Base-by-base conservation (phyloP, 2,888 invertebrate genomes). In the Metopia argyrocephala region DNA sequence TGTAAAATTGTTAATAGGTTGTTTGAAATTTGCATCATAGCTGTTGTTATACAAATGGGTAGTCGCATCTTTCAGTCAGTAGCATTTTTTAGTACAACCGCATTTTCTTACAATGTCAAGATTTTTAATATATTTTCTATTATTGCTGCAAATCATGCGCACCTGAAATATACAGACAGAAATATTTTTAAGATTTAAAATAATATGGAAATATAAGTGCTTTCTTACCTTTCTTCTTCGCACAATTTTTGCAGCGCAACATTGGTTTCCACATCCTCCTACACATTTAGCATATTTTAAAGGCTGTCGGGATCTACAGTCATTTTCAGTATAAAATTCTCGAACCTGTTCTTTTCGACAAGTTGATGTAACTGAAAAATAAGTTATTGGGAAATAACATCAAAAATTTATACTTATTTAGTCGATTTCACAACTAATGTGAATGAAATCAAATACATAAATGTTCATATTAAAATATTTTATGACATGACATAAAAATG, bases 101-200 rank as follows among this genome's bases (percentile, higher is more conserved):
- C 98, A 98, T 91, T 98, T 98, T 90, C 98, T 95, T 89, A 98
- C 97, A 90, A 98, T 96, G 89, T 98, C 98, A 88, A 98, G 94
- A 85, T 98, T 97, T 93, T 97, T 97, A 91, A 97, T 96, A 93
- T 97, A 98, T 82, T 96, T 95, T 76, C 96, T 95, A 84, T 98
- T 97, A 90, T 98, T 96, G 84, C 94, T 93, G 92, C 98, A 99
- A 86, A 97, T 94, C 86, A 99, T 93, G 85, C 97, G 95, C 84
- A 96, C 94, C 95, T 95, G 91, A 3, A 91, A 86, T 69, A 25
- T 54, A 73, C 27, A 66, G 59, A 45, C 6, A 59, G 66, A 7
- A 64, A 64, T 20, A 48, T 21, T 54, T 23, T 6, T 12, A 31
- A 20, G 5, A 61, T 18, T 27, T n/a, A 56, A 57, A 25, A 3